Percentiles rank a stretch among this genome's conserved stretches.
phyloP scores from a whole-genome alignment of 2,888 invertebrate species.

The Dicranocentrus wangi region DNA sequence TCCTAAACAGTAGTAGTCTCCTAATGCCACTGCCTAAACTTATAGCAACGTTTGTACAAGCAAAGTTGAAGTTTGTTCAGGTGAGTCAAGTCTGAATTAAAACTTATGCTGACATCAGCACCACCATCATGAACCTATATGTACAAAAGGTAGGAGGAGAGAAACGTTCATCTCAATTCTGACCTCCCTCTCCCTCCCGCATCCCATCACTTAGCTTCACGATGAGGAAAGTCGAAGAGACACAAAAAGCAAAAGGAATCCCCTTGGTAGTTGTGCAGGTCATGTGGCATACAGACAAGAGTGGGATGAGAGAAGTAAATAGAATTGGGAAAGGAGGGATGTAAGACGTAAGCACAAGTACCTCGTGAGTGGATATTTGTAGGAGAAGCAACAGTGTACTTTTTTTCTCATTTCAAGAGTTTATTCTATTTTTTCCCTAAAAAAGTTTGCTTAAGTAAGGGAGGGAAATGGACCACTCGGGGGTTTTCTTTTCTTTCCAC shows the following conservation, averaged over 20 bases:
- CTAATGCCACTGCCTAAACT: no score
- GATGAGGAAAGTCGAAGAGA: constrained; percentile 22
- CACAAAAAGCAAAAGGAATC: constrained; percentile 7
- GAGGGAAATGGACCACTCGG: constrained; percentile 50
- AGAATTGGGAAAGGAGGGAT: constrained; percentile 16
- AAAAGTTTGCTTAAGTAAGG: constrained; percentile 46
- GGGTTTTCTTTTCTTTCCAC: constrained; percentile 40
- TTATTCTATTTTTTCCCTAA: constrained; percentile 15
- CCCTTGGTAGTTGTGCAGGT: constrained; percentile 15
- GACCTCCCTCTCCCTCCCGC: not conserved
- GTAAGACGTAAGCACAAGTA: constrained; percentile 18
- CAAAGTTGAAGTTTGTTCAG: no score
- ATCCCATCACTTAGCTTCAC: constrained; percentile 22
- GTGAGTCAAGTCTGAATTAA: no score
- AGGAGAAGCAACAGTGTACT: constrained; percentile 47
- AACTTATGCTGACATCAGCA: no score
- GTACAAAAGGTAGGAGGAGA: not conserved
- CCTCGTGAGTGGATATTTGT: not conserved
- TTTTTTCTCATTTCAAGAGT: constrained; percentile 25
- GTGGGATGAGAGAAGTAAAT: constrained; percentile 16
- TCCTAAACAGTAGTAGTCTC: no score
- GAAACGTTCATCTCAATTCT: constrained; percentile 1
- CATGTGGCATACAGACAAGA: constrained; percentile 17
- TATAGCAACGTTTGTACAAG: not conserved
- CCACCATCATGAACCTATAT: no score